These are phyloP conservation scores for Sarcophaga peregrina DNA, from an alignment of 1,140 invertebrate species.

Conservation along the genomic window DNA sequence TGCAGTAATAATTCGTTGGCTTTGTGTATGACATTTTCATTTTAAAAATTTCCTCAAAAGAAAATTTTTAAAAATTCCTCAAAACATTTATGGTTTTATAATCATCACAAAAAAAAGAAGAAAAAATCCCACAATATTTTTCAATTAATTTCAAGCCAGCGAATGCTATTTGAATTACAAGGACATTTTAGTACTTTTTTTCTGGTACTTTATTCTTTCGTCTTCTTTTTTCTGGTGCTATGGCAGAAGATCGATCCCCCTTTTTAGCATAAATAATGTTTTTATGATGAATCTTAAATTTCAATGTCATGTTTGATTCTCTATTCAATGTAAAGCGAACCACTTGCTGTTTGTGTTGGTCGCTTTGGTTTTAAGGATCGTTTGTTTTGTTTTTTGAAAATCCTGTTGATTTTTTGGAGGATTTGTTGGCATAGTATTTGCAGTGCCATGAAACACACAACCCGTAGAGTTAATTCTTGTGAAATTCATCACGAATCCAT, in stretches of 20 bases:
- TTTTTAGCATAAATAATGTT: slow-evolving; percentile 23
- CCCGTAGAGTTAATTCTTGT: background rate
- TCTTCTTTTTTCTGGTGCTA: too few relatives aligned
- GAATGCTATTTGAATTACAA: background rate
- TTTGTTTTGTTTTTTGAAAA: background rate
- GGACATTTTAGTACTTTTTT: too few relatives aligned
- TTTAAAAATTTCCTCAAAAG: background rate
- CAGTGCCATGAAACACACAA: background rate
- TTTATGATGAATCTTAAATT: slow-evolving; percentile 7
- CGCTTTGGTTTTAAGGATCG: slow-evolving; percentile 6
- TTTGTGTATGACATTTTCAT: background rate
- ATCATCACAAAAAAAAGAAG: background rate
- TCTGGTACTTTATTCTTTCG: too few relatives aligned
- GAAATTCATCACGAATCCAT: background rate
- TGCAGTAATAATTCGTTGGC: background rate
- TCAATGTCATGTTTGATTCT: slow-evolving; percentile 21
- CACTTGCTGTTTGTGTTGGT: slow-evolving; percentile 18
- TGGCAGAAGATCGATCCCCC: background rate
- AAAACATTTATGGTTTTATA: slow-evolving; percentile 5
- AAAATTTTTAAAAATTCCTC: slow-evolving; percentile 12
- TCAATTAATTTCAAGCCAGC: background rate
- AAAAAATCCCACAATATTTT: slow-evolving; percentile 11
- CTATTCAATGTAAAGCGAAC: background rate
- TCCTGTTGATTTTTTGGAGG: background rate
- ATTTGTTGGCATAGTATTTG: background rate